phyloP scores from a whole-genome alignment of 2,113 vertebrate genomes.

The Aphyosemion australe region DNA sequence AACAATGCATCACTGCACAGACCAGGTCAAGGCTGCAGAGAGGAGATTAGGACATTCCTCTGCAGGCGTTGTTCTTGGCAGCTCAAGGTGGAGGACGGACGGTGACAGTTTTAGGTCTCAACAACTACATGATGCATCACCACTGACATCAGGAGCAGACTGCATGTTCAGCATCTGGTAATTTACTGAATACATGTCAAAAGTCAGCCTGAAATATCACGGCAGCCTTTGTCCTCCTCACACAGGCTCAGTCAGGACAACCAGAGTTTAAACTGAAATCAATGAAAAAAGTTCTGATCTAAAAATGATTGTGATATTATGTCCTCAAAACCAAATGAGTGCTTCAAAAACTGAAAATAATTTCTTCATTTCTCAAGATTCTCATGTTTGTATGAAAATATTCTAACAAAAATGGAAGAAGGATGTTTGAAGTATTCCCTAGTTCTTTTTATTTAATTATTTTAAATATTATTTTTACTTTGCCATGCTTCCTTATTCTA shows the following conservation, averaged over 20 bases:
- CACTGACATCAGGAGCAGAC: constrained; percentile 38
- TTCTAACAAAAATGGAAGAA: background rate
- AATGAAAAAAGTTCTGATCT: background rate
- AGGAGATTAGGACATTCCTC: constrained; percentile 72
- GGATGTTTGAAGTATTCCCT: background rate
- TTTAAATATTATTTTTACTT: background rate
- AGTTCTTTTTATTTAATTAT: background rate
- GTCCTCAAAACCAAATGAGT: too few species aligned
- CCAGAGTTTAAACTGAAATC: background rate
- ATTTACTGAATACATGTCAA: constrained; percentile 41
- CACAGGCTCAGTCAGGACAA: background rate
- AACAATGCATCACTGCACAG: constrained; percentile 65
- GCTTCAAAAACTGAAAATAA: too few species aligned
- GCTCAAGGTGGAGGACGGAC: constrained; percentile 43
- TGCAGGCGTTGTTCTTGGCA: constrained; percentile 39
- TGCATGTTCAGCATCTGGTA: constrained; percentile 26
- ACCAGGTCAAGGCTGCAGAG: constrained; percentile 63
- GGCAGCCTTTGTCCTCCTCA: background rate
- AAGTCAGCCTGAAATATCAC: constrained; percentile 45
- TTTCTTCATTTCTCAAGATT: too few species aligned
- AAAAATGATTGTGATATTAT: too few species aligned
- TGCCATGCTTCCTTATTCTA: too few species aligned
- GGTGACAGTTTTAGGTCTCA: constrained; percentile 30
- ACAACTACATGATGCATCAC: constrained; percentile 47
- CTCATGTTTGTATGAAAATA: too few species aligned